A percentile compares a stretch with the other conserved stretches of the same genome.
These are phyloP conservation scores for Karalla daura DNA, from an alignment of 2,797 vertebrate species.

Conservation along the genomic window DNA sequence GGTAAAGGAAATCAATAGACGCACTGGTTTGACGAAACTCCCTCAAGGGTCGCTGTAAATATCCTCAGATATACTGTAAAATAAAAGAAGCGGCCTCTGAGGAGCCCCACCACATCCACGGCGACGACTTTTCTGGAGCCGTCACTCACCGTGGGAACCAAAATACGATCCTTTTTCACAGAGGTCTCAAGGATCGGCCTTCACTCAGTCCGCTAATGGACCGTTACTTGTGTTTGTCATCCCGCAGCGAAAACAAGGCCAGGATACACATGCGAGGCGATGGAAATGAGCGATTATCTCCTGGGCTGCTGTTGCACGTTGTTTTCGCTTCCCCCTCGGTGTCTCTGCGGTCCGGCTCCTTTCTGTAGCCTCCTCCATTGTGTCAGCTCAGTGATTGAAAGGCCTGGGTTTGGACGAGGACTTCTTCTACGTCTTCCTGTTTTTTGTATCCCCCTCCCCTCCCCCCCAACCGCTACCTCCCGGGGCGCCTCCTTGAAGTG, in stretches of 20 bases:
- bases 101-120: constrained; percentile 32
- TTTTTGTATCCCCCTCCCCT: constrained; percentile 41
- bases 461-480: neutral
- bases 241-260: constrained; percentile 67
- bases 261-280: constrained; percentile 77
- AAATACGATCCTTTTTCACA: constrained; percentile 54
- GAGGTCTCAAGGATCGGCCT: constrained; percentile 63
- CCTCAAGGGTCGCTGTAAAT: constrained; percentile 33
- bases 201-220: constrained; percentile 53
- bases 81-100: constrained; percentile 51
- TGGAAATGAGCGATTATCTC: constrained; percentile 69
- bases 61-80: constrained; percentile 40
- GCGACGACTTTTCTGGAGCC: constrained; percentile 14
- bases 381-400: constrained; percentile 65
- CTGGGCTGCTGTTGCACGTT: constrained; percentile 65
- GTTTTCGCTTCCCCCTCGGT: constrained; percentile 71
- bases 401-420: constrained; percentile 37
- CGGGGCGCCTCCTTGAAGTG: constrained; percentile 34
- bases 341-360: constrained; percentile 67
- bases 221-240: constrained; percentile 65
- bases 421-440: constrained; percentile 70
- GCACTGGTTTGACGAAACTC: constrained; percentile 55
- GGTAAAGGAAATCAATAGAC: constrained; percentile 57
- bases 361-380: constrained; percentile 67
- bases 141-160: constrained; percentile 61